Conservation (phyloP, 2,797 vertebrate genomes). For the Adelosebastes latens region DNA sequence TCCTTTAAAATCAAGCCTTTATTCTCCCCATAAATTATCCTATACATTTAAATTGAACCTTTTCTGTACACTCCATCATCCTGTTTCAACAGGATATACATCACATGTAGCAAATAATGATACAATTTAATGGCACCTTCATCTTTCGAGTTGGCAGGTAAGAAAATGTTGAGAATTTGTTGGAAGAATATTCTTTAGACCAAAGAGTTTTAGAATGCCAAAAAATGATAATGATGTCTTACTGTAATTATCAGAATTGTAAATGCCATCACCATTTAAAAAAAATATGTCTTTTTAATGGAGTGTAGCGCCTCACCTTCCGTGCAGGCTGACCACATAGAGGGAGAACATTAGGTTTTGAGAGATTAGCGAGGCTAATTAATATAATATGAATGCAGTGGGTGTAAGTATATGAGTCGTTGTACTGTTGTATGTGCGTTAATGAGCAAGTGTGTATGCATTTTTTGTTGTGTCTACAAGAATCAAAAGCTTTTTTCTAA, state of each 20-base stretch:
- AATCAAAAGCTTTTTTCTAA: constrained; percentile 44
- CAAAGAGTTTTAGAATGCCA: neutral
- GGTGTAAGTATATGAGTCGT: neutral
- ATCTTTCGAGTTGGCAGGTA: neutral
- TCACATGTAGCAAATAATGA: neutral
- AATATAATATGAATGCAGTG: neutral
- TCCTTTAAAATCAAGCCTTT: neutral
- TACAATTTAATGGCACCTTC: neutral
- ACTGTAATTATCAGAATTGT: neutral
- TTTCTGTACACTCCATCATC: neutral
- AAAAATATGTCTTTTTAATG: neutral
- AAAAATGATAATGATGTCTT: neutral
- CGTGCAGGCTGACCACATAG: neutral
- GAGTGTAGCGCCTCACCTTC: neutral
- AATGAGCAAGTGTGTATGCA: constrained; percentile 6
- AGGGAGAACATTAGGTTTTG: neutral
- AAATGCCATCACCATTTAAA: neutral
- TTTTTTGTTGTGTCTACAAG: constrained; percentile 23
- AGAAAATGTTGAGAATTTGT: neutral
- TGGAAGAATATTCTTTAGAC: neutral
- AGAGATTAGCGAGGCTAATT: neutral
- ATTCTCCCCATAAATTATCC: neutral
- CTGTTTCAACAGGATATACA: neutral
- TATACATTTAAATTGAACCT: neutral
- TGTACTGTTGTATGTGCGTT: neutral